Evolutionary conservation across 2,113 vertebrate species (phyloP), one percentile per base, ranked within the genome.

Genomic region (Misgurnus anguillicaudatus): DNA sequence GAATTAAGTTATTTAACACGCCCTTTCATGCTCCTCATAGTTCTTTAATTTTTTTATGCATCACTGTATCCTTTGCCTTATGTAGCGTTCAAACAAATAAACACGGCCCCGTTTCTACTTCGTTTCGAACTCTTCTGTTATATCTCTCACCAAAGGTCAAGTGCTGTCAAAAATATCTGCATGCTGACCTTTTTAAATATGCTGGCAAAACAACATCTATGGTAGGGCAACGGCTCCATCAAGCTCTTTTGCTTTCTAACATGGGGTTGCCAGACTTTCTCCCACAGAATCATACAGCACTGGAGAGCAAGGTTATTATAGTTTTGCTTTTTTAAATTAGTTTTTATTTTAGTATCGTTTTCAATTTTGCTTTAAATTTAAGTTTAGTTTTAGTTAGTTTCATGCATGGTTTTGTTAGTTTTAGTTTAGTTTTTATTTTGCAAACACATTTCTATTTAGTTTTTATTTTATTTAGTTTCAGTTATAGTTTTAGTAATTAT

Each of bases 181-280:
- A 87, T 87, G 82, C 83, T 92, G 91, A 93, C 92, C 92, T 93
- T 93, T 93, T 55, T 89, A 87, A 91, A 88, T 88, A 90, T 91
- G 88, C 81, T 10, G 47, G 75, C 86, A 85, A 88, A 86, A 75
- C 80, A 38, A 77, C 55, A 86, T 81, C 64, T 55, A 72, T 75
- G 58, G 84, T 74, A 38, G 77, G 72, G 70, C 70, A 65, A 42
- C 10, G 58, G 83, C 70, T 78, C 62, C 57, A 57, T 48, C 69
- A 62, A 71, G 83, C 69, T 69, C 79, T 48, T 78, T 69, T 24
- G 9, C 57, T 82, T 88, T 45, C 86, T 90, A 92, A 91, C 90
- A 87, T 91, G 88, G 80, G 72, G 3, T 62, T 61, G 65, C 74
- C 80, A 77, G 73, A 82, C 63, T 53, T 68, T 53, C 75, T 57